Percentiles rank a stretch among this genome's conserved stretches.
Conservation (phyloP, 2,888 invertebrate species). For the Didymodactylos carnosus region DNA sequence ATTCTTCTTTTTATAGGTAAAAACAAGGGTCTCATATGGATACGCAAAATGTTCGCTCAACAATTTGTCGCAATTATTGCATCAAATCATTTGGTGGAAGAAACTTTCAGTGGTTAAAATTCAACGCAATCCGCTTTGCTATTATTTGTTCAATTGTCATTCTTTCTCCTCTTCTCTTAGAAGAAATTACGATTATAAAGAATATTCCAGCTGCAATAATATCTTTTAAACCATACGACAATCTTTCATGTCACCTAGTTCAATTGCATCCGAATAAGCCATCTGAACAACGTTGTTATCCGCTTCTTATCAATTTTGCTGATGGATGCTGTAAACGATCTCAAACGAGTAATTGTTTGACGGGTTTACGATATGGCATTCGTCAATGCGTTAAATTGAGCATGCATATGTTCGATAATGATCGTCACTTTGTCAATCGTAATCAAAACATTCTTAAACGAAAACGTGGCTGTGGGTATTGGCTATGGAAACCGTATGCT, state of each 20-base stretch:
- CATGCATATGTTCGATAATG: neutral
- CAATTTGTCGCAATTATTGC: too few relatives aligned
- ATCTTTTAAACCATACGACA: too few relatives aligned
- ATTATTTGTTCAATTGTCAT: too few relatives aligned
- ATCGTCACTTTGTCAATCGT: neutral
- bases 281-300: neutral
- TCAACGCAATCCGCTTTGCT: too few relatives aligned
- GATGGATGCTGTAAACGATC: neutral
- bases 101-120: too few relatives aligned
- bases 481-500: neutral
- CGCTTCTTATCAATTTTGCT: neutral
- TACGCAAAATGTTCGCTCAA: too few relatives aligned
- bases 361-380: neutral
- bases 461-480: neutral
- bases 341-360: neutral
- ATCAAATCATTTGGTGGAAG: too few relatives aligned
- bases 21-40: too few relatives aligned
- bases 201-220: too few relatives aligned
- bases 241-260: neutral
- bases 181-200: too few relatives aligned
- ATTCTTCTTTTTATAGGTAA: too few relatives aligned
- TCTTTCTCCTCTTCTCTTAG: too few relatives aligned
- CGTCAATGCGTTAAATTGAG: neutral
- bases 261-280: neutral
- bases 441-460: neutral